phyloP scores from a whole-genome alignment of 2,888 invertebrate genomes.

The Clitarchus hookeri region DNA sequence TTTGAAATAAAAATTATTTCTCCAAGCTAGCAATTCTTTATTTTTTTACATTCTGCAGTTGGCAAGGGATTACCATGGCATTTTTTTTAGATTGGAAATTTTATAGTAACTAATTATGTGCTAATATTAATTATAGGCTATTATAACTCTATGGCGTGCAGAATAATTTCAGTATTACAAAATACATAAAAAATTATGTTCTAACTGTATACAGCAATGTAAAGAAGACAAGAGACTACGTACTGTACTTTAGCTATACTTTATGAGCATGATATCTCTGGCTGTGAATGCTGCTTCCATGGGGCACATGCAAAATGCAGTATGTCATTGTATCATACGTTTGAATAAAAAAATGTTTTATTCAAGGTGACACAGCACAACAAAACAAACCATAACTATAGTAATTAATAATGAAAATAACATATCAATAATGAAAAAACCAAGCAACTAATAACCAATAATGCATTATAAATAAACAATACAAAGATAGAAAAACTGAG shows the following conservation, averaged over 20 bases:
- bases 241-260: neutral
- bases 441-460: neutral
- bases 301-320: neutral
- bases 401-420: neutral
- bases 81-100: neutral
- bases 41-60: neutral
- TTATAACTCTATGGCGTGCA: neutral
- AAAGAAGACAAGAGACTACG: neutral
- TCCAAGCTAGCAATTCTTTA: too few species aligned
- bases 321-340: neutral
- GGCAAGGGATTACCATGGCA: neutral
- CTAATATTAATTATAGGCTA: neutral
- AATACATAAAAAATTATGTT: neutral
- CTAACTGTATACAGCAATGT: neutral
- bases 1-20: too few species aligned
- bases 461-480: neutral
- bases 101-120: neutral
- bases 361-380: neutral
- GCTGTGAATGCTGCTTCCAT: conserved; percentile 9
- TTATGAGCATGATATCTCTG: neutral
- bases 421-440: conserved; percentile 3
- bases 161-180: neutral
- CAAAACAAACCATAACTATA: neutral
- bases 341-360: neutral
- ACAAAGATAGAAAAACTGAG: neutral